Evolutionary conservation across 1,140 invertebrate genomes (phyloP).

Genomic region (Gonioctena quinquepunctata): DNA sequence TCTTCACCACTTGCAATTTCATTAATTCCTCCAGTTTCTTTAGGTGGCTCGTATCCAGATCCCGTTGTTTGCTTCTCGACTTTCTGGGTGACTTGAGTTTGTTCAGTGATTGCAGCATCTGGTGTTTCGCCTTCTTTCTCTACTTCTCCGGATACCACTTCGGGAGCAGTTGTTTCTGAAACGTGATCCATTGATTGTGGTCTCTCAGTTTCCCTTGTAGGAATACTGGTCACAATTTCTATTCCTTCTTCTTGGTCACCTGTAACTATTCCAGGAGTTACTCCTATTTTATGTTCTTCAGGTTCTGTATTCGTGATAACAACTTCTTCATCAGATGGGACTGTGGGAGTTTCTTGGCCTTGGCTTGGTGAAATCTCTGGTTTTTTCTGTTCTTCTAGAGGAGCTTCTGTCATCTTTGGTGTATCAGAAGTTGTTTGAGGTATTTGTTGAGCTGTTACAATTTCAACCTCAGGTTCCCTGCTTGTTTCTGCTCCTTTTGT

Average conservation of each 20-base stretch:
- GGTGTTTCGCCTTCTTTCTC: background rate
- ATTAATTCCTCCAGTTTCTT: conserved; percentile 6
- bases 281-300: conserved; percentile 20
- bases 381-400: background rate
- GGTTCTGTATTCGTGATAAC: background rate
- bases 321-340: no score
- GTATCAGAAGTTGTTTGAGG: no score
- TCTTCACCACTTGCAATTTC: conserved; percentile 21
- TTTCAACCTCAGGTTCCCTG: no score
- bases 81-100: conserved; percentile 22
- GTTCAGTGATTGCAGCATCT: conserved; percentile 35
- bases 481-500: background rate
- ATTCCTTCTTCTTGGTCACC: conserved; percentile 32
- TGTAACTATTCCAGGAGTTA: conserved; percentile 22
- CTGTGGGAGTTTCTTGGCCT: background rate
- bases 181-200: conserved; percentile 35
- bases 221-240: conserved; percentile 33
- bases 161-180: conserved; percentile 26
- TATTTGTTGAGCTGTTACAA: no score
- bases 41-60: conserved; percentile 1
- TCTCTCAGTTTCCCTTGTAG: conserved; percentile 31
- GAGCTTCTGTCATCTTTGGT: background rate
- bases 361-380: background rate
- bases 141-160: background rate
- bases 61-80: background rate